Evolutionary conservation across 2,888 invertebrate genomes (phyloP).

Genomic region (Odontomyia ornata): DNA sequence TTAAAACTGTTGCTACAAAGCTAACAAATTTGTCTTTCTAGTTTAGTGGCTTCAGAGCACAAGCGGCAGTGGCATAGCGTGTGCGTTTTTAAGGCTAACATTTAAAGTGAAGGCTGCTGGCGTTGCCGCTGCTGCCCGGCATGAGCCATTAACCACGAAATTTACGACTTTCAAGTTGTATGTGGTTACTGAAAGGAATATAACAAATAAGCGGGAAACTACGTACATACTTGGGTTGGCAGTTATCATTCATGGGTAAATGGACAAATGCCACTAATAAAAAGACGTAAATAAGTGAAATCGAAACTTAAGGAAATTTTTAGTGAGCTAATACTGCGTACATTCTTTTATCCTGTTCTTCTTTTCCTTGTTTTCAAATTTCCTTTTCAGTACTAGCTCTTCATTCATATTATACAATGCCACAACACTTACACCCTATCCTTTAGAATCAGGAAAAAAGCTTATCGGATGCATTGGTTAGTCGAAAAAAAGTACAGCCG

Average conservation of each 20-base stretch:
- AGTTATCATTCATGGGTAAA: slow-evolving; percentile 26
- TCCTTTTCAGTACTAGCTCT: too few relatives aligned
- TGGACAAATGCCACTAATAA: not conserved
- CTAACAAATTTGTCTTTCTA: slow-evolving; percentile 40
- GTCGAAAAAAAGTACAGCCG: too few relatives aligned
- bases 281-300: not conserved
- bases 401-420: too few relatives aligned
- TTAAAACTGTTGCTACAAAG: slow-evolving; percentile 25
- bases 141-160: slow-evolving; percentile 51
- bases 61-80: slow-evolving; percentile 20
- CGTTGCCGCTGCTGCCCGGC: slow-evolving; percentile 38
- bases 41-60: slow-evolving; percentile 7
- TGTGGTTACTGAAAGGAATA: slow-evolving; percentile 27
- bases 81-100: slow-evolving; percentile 35
- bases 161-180: slow-evolving; percentile 46
- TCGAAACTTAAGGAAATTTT: too few relatives aligned
- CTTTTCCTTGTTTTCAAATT: too few relatives aligned
- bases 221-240: slow-evolving; percentile 23
- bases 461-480: too few relatives aligned
- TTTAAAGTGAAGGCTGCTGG: slow-evolving; percentile 26
- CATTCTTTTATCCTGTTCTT: too few relatives aligned
- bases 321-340: too few relatives aligned
- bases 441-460: too few relatives aligned
- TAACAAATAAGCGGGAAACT: slow-evolving; percentile 4
- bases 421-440: too few relatives aligned